Base-by-base conservation (phyloP, 2,113 vertebrate species). In the Ovis canadensis region DNA sequence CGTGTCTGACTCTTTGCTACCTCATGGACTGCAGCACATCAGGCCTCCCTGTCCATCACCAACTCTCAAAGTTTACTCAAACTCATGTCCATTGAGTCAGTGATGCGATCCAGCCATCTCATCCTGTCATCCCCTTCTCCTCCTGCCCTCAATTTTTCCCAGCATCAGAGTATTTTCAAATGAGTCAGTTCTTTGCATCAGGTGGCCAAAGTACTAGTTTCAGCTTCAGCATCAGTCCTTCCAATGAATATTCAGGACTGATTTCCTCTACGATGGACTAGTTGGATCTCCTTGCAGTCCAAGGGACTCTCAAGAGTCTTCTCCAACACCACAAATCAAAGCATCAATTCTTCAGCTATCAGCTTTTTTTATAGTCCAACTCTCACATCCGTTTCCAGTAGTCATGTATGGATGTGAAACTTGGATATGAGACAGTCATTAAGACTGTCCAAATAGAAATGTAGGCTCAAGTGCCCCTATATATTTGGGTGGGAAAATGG, bases 1-100 rank as follows among this genome's bases (percentile, higher is more conserved):
- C 0, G 0, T 74, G n/a, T 40, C 67, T 1, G 0, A 23, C 19
- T 71, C 67, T 71, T 71, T 71, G n/a, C 0, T 0, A 71, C 17
- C 67, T 5, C n/a, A 13, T 23, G 67, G 67, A 71, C n/a, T 71
- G n/a, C 19, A 40, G n/a, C n/a, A 21, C 0, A 3, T 19, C 67
- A 40, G n/a, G 19, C 67, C n/a, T 74, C 36, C n/a, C n/a, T 74
- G 17, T 40, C n/a, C 19, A 74, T 74, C 67, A 74, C 5, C 67
- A 74, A 3, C 67, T 74, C n/a, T 3, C 10, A 0, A n/a, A 74
- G 5, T 40, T 40, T 3, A 74, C 19, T 11, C 67, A 74, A 40
- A 74, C n/a, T 40, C 9, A 23, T 74, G 67, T 74, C 19, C n/a
- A 6, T 6, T 3, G 10, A 40, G 67, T 23, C 9, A 11, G 9